phyloP scores from a whole-genome alignment of 2,888 invertebrate species.

The Athalia cordata region DNA sequence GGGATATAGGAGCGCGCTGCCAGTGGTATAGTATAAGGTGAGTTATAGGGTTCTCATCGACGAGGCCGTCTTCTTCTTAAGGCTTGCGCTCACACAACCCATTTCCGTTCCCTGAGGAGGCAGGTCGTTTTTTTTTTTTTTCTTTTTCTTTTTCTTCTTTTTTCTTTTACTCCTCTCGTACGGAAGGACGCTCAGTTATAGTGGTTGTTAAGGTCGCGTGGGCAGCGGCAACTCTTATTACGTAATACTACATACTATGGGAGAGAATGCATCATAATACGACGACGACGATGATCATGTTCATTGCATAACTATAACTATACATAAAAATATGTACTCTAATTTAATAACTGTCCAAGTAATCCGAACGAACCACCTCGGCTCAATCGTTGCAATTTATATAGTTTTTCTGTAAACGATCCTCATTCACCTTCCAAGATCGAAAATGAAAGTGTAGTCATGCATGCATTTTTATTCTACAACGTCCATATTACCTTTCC shows the following conservation, averaged over 20 bases:
- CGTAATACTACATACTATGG: conserved; percentile 31
- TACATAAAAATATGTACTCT: conserved; percentile 21
- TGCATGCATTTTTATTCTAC: too few species aligned
- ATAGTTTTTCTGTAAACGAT: background rate
- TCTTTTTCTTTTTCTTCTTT: background rate
- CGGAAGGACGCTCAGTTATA: background rate
- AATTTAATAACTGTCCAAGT: conserved; percentile 37
- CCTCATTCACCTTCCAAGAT: too few species aligned
- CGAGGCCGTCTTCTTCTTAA: conserved; percentile 16
- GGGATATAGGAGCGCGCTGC: background rate
- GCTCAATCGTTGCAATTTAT: background rate
- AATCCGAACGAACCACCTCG: conserved; percentile 14
- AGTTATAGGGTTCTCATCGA: conserved; percentile 17
- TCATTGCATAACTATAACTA: conserved; percentile 30
- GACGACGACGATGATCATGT: background rate
- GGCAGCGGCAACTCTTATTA: conserved; percentile 13
- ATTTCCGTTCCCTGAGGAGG: conserved; percentile 30
- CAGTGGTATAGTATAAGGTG: background rate
- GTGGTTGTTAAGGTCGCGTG: conserved; percentile 29
- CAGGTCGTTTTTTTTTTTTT: background rate
- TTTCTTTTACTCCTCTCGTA: background rate
- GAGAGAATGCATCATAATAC: conserved; percentile 15
- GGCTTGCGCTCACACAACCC: conserved; percentile 32
- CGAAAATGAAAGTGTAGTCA: too few species aligned
- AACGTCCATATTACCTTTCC: too few species aligned